phyloP scores from a whole-genome alignment of 2,113 vertebrate genomes.

The Sminthopsis crassicaudata region DNA sequence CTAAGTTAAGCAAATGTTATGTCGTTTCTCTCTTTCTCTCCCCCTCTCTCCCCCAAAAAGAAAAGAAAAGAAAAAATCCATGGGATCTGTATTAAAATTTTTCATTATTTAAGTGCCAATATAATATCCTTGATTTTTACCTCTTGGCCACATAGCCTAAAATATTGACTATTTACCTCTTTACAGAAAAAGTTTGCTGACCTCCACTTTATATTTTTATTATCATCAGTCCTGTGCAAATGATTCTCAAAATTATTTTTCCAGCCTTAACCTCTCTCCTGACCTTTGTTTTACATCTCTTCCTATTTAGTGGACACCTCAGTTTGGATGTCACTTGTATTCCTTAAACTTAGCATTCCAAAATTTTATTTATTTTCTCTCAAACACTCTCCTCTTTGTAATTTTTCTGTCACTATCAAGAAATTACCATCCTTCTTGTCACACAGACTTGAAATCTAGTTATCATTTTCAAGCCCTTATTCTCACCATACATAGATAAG shows the following conservation, averaged over 20 bases:
- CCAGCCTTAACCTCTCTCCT: not conserved
- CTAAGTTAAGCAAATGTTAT: not conserved
- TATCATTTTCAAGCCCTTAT: not conserved
- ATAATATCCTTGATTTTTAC: not conserved
- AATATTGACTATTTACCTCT: not conserved
- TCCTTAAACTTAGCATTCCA: not conserved
- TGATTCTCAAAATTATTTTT: not conserved
- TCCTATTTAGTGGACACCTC: not conserved
- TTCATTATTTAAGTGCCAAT: not conserved
- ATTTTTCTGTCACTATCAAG: not conserved
- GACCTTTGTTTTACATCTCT: not conserved
- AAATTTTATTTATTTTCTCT: not conserved
- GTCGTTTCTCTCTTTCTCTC: too few species aligned
- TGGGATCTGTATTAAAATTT: not conserved
- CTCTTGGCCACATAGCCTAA: not conserved
- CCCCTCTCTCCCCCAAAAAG: too few species aligned
- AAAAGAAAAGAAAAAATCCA: not conserved
- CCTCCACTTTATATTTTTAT: not conserved
- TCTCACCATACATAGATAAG: not conserved
- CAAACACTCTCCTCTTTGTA: not conserved
- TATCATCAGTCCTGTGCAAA: not conserved
- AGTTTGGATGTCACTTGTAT: not conserved
- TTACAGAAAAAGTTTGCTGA: not conserved
- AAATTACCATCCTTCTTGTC: not conserved
- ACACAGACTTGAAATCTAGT: not conserved